Evolutionary conservation across 2,113 vertebrate genomes (phyloP).

Genomic region (Hippocampus mohnikei): DNA sequence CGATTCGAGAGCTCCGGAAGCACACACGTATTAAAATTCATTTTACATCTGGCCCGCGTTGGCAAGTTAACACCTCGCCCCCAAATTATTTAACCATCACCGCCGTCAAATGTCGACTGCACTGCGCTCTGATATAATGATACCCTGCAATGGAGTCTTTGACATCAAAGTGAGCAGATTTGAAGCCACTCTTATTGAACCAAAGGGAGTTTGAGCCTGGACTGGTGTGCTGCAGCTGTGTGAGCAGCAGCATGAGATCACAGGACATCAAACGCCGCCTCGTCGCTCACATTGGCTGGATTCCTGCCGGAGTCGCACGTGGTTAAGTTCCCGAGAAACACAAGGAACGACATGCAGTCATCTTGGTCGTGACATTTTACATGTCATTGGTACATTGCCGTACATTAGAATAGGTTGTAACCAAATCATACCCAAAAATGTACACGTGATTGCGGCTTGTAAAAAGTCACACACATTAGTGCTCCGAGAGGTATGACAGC

Average conservation of each 20-base stretch:
- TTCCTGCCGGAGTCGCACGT: not conserved
- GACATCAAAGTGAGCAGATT: not conserved
- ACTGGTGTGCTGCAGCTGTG: not conserved
- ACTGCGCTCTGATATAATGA: not conserved
- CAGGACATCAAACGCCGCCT: not conserved
- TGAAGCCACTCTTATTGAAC: not conserved
- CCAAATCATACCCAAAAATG: not conserved
- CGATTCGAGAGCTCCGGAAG: not conserved
- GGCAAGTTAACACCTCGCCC: not conserved
- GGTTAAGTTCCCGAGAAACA: not conserved
- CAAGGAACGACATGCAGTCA: not conserved
- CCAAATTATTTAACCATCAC: not conserved
- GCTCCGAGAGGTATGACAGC: not conserved
- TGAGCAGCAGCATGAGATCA: not conserved
- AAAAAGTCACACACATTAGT: not conserved
- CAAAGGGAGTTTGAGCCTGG: not conserved
- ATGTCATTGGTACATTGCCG: not conserved
- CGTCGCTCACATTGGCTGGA: not conserved
- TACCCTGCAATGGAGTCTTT: not conserved
- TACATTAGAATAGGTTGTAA: not conserved
- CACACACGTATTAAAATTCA: not conserved
- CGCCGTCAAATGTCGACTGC: not conserved
- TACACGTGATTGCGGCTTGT: not conserved
- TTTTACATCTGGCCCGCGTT: not conserved
- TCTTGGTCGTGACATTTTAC: not conserved